phyloP scores from a whole-genome alignment of 2,797 vertebrate species.

The Manis pentadactyla region DNA sequence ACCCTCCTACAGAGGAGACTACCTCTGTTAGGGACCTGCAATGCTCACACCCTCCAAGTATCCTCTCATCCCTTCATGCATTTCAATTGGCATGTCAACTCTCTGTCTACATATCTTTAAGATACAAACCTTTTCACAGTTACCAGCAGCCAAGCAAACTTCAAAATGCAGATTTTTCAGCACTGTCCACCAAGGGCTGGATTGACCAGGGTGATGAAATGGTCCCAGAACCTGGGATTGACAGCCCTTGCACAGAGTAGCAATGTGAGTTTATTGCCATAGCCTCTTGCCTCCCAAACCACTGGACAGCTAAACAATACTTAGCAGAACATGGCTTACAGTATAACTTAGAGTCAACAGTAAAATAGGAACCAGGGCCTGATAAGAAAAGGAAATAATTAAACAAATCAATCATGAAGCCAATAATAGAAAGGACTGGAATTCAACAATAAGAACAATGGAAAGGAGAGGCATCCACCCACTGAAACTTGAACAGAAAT shows the following conservation, averaged over 20 bases:
- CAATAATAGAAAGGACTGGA: conserved; percentile 48
- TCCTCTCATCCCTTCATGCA: not conserved
- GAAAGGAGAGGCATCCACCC: not conserved
- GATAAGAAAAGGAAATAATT: conserved; percentile 32
- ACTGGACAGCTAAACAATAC: conserved; percentile 64
- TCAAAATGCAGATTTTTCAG: conserved; percentile 52
- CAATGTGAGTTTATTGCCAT: not conserved
- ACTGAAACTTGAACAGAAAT: conserved; percentile 32
- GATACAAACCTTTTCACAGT: not conserved
- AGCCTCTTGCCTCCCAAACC: conserved; percentile 36
- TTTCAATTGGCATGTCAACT: not conserved
- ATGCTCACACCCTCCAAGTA: no score
- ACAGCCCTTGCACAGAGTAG: conserved; percentile 26
- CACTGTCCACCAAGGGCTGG: not conserved
- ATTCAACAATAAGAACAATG: not conserved
- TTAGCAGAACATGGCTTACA: conserved; percentile 47
- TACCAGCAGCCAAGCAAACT: conserved; percentile 47
- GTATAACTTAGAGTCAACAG: conserved; percentile 54
- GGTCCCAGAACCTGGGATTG: not conserved
- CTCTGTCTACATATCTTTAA: not conserved
- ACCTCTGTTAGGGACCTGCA: not conserved
- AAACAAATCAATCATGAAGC: conserved; percentile 61
- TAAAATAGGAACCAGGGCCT: not conserved
- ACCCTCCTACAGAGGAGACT: not conserved
- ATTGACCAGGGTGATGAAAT: not conserved